Evolutionary conservation across 2,888 invertebrate species (phyloP).

Genomic region (Leptopilina drosophilae): DNA sequence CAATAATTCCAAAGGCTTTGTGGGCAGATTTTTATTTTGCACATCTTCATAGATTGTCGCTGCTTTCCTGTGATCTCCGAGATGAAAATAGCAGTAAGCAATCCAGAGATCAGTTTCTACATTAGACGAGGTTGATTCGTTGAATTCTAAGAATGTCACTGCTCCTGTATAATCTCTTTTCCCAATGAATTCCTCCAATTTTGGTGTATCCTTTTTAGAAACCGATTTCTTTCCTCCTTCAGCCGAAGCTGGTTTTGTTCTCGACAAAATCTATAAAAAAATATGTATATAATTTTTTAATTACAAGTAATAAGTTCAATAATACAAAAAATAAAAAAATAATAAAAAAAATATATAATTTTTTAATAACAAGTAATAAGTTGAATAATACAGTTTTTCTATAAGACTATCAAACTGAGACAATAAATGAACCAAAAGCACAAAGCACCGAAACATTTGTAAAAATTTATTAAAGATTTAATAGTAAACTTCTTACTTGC

Average conservation of each 20-base stretch:
- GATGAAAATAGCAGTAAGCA: conserved; percentile 96
- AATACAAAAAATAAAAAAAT: too few relatives aligned
- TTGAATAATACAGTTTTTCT: too few relatives aligned
- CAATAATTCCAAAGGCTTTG: conserved; percentile 80
- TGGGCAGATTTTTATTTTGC: conserved; percentile 74
- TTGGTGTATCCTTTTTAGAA: conserved; percentile 82
- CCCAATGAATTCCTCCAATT: conserved; percentile 92
- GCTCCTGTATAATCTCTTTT: conserved; percentile 97
- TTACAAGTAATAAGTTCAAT: too few relatives aligned
- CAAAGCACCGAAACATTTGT: too few relatives aligned
- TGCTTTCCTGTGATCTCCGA: conserved; percentile 91
- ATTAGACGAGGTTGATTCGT: conserved; percentile 71
- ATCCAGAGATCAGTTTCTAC: conserved; percentile 88
- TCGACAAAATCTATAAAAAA: conserved; percentile 84
- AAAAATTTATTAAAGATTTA: too few relatives aligned
- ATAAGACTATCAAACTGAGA: too few relatives aligned
- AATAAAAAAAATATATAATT: conserved; percentile 34
- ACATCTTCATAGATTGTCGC: conserved; percentile 80
- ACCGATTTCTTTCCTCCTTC: conserved; percentile 72
- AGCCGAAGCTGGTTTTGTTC: conserved; percentile 87
- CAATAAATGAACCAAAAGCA: too few relatives aligned
- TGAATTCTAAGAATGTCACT: conserved; percentile 92
- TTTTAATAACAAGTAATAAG: too few relatives aligned
- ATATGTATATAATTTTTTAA: neutral
- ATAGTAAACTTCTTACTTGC: too few relatives aligned